Evolutionary conservation across 2,888 invertebrate genomes (phyloP).

Genomic region (Xanthia icteritia): DNA sequence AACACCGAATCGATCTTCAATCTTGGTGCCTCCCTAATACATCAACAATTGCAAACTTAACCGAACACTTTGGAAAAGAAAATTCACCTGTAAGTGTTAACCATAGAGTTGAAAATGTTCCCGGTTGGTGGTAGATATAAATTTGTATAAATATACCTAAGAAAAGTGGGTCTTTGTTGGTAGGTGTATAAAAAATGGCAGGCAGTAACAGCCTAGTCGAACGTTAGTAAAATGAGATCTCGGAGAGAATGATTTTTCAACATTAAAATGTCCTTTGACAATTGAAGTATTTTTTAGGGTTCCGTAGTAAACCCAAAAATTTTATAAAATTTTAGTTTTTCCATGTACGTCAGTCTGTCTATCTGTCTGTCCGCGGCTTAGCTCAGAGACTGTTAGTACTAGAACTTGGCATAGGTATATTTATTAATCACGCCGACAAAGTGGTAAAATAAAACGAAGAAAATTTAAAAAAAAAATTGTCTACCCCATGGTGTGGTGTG

Average conservation of each 20-base stretch:
- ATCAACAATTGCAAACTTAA: conserved; percentile 63
- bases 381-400: too few species aligned
- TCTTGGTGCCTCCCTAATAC: conserved; percentile 66
- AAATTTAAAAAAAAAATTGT: too few species aligned
- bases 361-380: too few species aligned
- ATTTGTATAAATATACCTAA: conserved; percentile 69
- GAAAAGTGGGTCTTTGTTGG: conserved; percentile 78
- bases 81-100: conserved; percentile 7
- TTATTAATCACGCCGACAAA: too few species aligned
- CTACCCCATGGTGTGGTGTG: too few species aligned
- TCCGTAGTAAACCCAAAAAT: too few species aligned
- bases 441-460: too few species aligned
- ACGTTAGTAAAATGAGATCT: conserved; percentile 68
- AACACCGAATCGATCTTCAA: conserved; percentile 67
- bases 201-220: conserved; percentile 71
- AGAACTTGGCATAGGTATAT: too few species aligned
- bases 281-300: conserved; percentile 38
- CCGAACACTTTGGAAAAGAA: neutral
- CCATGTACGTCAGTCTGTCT: too few species aligned
- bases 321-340: too few species aligned
- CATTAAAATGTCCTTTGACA: conserved; percentile 62
- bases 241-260: conserved; percentile 65
- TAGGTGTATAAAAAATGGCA: conserved; percentile 81
- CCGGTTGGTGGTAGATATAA: neutral
- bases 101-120: conserved; percentile 38